These are phyloP conservation scores for Spheniscus humboldti DNA, from an alignment of 2,797 vertebrate species.

Conservation along the genomic window DNA sequence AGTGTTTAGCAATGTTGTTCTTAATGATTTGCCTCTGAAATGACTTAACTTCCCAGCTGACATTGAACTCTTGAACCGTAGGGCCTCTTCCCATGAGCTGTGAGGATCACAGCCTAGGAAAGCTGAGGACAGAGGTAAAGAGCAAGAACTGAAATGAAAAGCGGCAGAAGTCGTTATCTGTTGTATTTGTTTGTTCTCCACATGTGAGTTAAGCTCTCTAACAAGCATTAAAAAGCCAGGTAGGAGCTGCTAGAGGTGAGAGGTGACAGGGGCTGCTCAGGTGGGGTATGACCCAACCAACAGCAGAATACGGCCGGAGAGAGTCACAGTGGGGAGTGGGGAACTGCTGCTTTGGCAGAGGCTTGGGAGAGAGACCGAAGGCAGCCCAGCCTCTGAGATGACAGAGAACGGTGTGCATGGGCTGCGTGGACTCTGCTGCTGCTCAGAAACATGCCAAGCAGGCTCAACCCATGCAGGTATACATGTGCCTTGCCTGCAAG, in stretches of 20 bases:
- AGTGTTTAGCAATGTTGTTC: neutral
- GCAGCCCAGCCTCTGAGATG: neutral
- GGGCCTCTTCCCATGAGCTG: neutral
- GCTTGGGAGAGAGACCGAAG: neutral
- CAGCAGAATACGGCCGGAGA: neutral
- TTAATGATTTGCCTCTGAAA: neutral
- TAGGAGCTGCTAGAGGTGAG: neutral
- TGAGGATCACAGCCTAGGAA: neutral
- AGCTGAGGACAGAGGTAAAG: neutral
- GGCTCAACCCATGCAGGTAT: neutral
- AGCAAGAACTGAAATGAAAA: neutral
- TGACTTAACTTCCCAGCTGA: neutral
- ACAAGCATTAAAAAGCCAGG: neutral
- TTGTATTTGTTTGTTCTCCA: neutral
- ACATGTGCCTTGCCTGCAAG: neutral
- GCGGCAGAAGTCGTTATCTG: neutral
- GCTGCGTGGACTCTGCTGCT: neutral
- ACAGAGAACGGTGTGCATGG: fast-evolving
- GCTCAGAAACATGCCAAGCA: neutral
- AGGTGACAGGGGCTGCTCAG: neutral
- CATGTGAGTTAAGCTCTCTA: neutral
- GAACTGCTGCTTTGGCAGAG: neutral
- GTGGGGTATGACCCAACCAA: neutral
- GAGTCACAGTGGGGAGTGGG: too few relatives aligned
- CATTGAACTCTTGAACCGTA: neutral